These are phyloP conservation scores for Neotoma lepida DNA, from an alignment of 2,113 vertebrate genomes.

Conservation along the genomic window DNA sequence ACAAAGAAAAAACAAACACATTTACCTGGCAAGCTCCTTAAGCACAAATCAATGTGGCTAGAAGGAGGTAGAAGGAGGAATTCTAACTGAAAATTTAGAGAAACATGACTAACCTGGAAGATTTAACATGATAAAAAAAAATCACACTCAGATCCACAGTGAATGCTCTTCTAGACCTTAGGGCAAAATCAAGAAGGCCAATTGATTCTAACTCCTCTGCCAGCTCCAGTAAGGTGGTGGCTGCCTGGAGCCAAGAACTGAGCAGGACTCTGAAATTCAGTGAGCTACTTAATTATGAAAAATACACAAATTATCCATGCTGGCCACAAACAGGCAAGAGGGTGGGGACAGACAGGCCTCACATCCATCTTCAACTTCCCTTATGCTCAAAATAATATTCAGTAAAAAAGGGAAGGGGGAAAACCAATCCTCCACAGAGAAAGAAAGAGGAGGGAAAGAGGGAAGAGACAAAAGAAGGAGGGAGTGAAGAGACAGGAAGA, in stretches of 20 bases:
- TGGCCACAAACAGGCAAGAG: not conserved
- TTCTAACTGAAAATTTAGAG: slow-evolving; percentile 32
- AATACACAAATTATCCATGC: not conserved
- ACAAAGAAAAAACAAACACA: not conserved
- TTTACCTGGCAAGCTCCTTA: slow-evolving; percentile 46
- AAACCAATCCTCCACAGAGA: not conserved
- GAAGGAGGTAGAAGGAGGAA: slow-evolving; percentile 21
- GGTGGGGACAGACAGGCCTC: not conserved
- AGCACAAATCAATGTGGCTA: not conserved
- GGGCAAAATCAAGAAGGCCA: slow-evolving; percentile 36
- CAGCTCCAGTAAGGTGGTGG: not conserved
- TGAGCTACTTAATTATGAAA: not conserved
- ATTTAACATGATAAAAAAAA: not conserved
- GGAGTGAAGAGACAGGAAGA: not conserved
- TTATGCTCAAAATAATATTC: not conserved
- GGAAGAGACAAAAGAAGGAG: not conserved
- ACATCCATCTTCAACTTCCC: not conserved
- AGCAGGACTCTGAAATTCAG: not conserved
- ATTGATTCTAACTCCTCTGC: slow-evolving; percentile 28
- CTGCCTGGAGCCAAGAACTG: not conserved
- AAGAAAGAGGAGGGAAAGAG: not conserved
- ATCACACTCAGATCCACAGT: not conserved
- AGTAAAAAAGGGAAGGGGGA: not conserved
- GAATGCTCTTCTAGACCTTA: slow-evolving; percentile 19
- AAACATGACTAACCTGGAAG: slow-evolving; percentile 8